phyloP scores from a whole-genome alignment of 2,797 vertebrate species.

The Tarsius wallacei region DNA sequence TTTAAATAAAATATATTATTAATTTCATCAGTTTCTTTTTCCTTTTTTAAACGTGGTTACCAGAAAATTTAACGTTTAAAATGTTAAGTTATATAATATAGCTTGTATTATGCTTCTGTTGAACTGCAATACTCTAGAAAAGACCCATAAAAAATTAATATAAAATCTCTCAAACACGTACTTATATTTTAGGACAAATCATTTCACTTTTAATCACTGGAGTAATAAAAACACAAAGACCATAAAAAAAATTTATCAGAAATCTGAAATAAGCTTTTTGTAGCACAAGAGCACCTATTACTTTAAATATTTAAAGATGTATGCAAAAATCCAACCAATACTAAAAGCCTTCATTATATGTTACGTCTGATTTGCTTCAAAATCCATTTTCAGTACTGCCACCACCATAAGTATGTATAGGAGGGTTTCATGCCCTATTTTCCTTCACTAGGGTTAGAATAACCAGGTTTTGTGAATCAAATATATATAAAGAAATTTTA shows the following conservation, averaged over 20 bases:
- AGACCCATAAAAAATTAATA: conserved; percentile 4
- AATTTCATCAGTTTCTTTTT: not conserved
- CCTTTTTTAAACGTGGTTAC: not conserved
- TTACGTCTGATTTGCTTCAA: not conserved
- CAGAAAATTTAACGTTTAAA: not conserved
- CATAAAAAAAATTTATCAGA: not conserved
- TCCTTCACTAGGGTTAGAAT: not conserved
- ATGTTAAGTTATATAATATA: not conserved
- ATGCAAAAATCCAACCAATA: not conserved
- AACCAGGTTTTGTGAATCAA: not conserved
- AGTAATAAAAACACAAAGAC: not conserved
- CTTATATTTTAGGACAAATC: not conserved
- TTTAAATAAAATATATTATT: conserved; percentile 20
- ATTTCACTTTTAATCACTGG: not conserved
- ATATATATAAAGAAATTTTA: not conserved
- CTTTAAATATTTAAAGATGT: conserved; percentile 24
- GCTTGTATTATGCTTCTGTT: not conserved
- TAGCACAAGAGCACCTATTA: not conserved
- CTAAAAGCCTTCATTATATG: not conserved
- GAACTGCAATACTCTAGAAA: not conserved
- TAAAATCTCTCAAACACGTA: not conserved
- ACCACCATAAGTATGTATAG: not conserved
- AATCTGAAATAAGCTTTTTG: not conserved
- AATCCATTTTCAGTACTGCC: not conserved
- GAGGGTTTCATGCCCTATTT: not conserved